These are phyloP conservation scores for Tetragnatha montana DNA, from an alignment of 2,888 invertebrate species.

Conservation along the genomic window DNA sequence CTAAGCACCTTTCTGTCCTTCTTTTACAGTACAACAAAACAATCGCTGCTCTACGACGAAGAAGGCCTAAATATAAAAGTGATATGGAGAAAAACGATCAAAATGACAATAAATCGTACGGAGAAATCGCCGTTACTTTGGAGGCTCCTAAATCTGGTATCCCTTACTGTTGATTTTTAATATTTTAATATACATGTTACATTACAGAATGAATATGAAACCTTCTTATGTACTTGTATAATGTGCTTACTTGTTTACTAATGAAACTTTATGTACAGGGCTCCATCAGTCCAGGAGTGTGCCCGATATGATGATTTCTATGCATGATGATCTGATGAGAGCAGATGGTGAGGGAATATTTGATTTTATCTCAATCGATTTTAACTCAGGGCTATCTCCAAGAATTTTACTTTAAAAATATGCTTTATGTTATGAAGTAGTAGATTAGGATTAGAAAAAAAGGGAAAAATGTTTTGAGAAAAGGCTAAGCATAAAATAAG, in stretches of 20 bases:
- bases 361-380: neutral
- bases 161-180: neutral
- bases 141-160: slow-evolving; percentile 58
- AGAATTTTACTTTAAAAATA: neutral
- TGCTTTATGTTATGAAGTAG: neutral
- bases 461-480: neutral
- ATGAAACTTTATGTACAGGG: slow-evolving; percentile 6
- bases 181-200: neutral
- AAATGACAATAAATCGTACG: slow-evolving; percentile 51
- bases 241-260: neutral
- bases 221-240: neutral
- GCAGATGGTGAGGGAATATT: slow-evolving; percentile 30
- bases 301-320: slow-evolving; percentile 68
- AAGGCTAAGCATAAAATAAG: neutral
- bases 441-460: too few relatives aligned
- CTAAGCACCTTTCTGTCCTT: neutral
- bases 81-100: slow-evolving; percentile 57
- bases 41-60: slow-evolving; percentile 53
- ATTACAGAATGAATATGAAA: neutral
- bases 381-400: neutral
- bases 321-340: slow-evolving; percentile 62
- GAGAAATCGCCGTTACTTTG: slow-evolving; percentile 60
- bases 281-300: slow-evolving; percentile 67
- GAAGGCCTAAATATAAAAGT: slow-evolving; percentile 48
- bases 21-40: slow-evolving; percentile 60